These are phyloP conservation scores for Botia kubotai DNA, from an alignment of 2,797 vertebrate genomes.

Conservation along the genomic window DNA sequence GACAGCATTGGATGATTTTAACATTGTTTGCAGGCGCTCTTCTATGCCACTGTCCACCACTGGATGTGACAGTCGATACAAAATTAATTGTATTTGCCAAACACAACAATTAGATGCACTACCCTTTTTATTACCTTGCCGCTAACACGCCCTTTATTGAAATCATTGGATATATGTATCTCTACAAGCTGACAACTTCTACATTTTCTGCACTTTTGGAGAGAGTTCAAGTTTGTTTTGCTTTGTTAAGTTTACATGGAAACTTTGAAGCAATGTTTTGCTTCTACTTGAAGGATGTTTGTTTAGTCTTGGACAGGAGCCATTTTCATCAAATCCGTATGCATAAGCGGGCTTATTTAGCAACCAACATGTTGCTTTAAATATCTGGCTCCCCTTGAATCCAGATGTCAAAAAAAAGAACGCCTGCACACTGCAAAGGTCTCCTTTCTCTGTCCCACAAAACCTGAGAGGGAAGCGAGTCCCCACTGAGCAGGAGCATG, in stretches of 20 bases:
- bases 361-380: slow-evolving; percentile 28
- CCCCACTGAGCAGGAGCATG: slow-evolving; percentile 65
- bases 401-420: slow-evolving; percentile 53
- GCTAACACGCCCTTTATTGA: background rate
- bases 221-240: background rate
- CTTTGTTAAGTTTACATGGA: background rate
- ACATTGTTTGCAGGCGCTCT: slow-evolving; percentile 27
- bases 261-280: slow-evolving; percentile 18
- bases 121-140: slow-evolving; percentile 4
- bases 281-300: slow-evolving; percentile 34
- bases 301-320: slow-evolving; percentile 28
- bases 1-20: slow-evolving; percentile 32
- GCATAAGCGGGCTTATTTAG: slow-evolving; percentile 46
- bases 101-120: slow-evolving; percentile 17
- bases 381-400: slow-evolving; percentile 35
- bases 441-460: slow-evolving; percentile 53
- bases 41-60: slow-evolving; percentile 30
- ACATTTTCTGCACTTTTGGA: background rate
- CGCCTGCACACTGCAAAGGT: slow-evolving; percentile 44
- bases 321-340: slow-evolving; percentile 35
- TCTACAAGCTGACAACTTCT: background rate
- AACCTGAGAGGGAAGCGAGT: slow-evolving; percentile 68
- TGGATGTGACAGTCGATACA: slow-evolving; percentile 27
- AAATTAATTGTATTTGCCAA: slow-evolving; percentile 36
- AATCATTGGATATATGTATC: background rate